These are phyloP conservation scores for Thecophora atra DNA, from an alignment of 2,888 invertebrate genomes.

Conservation along the genomic window DNA sequence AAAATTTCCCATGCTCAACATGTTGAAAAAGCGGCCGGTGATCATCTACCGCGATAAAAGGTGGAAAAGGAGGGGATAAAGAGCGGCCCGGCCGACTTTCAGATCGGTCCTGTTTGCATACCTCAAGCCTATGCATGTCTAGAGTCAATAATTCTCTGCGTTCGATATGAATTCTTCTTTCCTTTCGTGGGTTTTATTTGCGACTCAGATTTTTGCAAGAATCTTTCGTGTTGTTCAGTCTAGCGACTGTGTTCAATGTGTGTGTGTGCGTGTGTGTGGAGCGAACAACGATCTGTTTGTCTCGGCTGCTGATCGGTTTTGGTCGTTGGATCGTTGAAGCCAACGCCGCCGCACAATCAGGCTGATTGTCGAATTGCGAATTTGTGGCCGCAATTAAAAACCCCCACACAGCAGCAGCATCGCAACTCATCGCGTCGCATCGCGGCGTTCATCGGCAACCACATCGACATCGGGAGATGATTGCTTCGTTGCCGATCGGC, in stretches of 20 bases:
- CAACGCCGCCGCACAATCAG: slow-evolving; percentile 47
- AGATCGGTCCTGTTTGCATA: slow-evolving; percentile 31
- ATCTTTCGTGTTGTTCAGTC: background rate
- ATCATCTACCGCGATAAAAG: background rate
- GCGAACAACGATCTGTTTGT: background rate
- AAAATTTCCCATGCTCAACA: slow-evolving; percentile 34
- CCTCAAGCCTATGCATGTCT: slow-evolving; percentile 53
- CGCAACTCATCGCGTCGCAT: slow-evolving; percentile 39
- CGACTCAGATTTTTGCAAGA: slow-evolving; percentile 8
- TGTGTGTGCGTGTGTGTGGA: background rate
- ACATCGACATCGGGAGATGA: background rate
- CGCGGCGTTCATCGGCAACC: background rate
- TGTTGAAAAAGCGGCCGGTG: background rate
- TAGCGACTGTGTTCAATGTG: too few relatives aligned
- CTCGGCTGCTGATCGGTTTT: slow-evolving; percentile 1
- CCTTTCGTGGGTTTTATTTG: background rate
- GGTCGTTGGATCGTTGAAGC: background rate
- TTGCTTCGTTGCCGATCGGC: slow-evolving; percentile 10
- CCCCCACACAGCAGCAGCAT: slow-evolving; percentile 36
- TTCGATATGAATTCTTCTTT: background rate
- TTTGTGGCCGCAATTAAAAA: slow-evolving; percentile 55
- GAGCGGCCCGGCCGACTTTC: background rate
- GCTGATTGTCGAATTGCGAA: slow-evolving; percentile 38
- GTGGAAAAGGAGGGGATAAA: background rate
- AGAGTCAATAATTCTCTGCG: slow-evolving; percentile 58